phyloP scores from a whole-genome alignment of 2,113 vertebrate genomes.

The Sinocyclocheilus grahami region DNA sequence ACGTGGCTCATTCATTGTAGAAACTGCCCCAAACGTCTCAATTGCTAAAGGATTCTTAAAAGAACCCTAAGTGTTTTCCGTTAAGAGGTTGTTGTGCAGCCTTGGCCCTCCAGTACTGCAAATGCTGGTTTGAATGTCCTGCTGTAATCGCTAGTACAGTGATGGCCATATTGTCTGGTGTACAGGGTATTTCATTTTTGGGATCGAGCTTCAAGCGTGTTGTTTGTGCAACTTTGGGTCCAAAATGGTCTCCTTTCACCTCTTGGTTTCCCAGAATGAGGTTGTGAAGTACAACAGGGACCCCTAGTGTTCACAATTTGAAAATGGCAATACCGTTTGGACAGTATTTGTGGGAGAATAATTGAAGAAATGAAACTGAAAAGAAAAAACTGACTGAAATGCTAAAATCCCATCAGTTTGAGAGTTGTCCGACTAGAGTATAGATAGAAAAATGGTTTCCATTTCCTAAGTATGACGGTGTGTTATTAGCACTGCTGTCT shows the following conservation, averaged over 20 bases:
- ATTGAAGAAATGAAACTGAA: neutral
- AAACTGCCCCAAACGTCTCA: neutral
- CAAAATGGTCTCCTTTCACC: constrained; percentile 17
- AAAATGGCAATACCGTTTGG: neutral
- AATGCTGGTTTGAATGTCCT: constrained; percentile 18
- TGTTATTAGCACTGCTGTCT: neutral
- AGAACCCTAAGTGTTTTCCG: neutral
- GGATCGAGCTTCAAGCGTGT: neutral
- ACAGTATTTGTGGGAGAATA: constrained; percentile 2
- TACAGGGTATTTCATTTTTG: constrained; percentile 55
- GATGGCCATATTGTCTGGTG: constrained; percentile 21
- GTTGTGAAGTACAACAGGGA: constrained; percentile 1
- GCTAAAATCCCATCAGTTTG: neutral
- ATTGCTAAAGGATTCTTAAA: neutral
- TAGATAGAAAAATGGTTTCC: neutral
- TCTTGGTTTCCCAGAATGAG: neutral
- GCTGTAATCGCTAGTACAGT: constrained; percentile 11
- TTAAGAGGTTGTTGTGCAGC: neutral
- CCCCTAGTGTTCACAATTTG: constrained; percentile 46
- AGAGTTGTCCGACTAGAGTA: neutral
- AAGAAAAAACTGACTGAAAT: neutral
- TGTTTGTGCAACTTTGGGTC: neutral
- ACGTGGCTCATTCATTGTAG: neutral
- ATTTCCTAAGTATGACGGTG: neutral
- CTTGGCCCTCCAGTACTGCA: neutral